phyloP scores from a whole-genome alignment of 2,888 invertebrate species.

The Cosmia pyralina region DNA sequence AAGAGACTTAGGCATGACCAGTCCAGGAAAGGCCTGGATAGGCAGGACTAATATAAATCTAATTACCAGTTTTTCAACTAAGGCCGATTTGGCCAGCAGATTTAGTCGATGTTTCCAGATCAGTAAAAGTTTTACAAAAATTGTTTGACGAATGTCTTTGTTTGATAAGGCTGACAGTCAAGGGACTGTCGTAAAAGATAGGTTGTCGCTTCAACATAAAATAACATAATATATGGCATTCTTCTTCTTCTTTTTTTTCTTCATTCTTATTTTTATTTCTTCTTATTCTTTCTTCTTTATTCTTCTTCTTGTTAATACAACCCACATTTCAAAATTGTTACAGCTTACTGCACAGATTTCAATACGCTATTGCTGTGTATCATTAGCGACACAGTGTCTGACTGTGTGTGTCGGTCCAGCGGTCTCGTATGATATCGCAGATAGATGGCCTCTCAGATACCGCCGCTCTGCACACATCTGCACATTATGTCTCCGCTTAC shows the following conservation, averaged over 20 bases:
- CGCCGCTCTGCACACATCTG: constrained; percentile 54
- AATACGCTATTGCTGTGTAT: constrained; percentile 21
- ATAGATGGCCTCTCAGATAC: constrained; percentile 62
- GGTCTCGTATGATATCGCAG: constrained; percentile 55
- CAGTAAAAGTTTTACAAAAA: neutral
- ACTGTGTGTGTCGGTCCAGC: constrained; percentile 39
- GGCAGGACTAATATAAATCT: neutral
- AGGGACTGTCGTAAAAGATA: neutral
- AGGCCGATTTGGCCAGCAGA: neutral
- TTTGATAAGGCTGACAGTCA: neutral
- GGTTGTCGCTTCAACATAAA: too few species aligned
- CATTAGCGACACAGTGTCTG: constrained; percentile 36
- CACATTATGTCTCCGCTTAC: constrained; percentile 43
- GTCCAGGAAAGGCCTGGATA: neutral
- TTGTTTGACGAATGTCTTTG: neutral
- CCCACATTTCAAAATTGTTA: neutral
- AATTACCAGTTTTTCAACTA: neutral
- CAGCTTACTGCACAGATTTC: neutral
- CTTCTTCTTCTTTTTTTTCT: too few species aligned
- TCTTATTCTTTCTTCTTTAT: too few species aligned
- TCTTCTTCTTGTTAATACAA: too few species aligned
- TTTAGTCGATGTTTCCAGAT: neutral
- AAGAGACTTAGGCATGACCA: neutral
- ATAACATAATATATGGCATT: too few species aligned
- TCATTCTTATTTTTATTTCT: too few species aligned